These are phyloP conservation scores for Euproctis similis DNA, from an alignment of 2,888 invertebrate species.

Conservation along the genomic window DNA sequence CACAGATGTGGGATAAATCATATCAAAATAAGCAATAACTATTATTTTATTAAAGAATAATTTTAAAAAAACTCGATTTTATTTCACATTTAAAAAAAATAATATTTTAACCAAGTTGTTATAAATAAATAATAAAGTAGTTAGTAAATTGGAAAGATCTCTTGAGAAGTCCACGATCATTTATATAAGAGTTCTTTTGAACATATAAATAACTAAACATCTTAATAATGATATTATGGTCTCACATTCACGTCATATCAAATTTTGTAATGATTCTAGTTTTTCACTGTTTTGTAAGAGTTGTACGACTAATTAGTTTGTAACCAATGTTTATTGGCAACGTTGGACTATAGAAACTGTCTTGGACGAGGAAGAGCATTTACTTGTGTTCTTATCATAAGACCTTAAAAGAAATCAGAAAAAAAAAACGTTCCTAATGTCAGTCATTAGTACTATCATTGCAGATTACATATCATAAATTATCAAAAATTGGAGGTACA, in stretches of 20 bases:
- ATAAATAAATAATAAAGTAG: constrained; percentile 71
- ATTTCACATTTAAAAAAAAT: constrained; percentile 68
- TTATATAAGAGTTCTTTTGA: constrained; percentile 70
- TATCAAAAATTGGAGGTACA: too few species aligned
- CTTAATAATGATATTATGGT: constrained; percentile 40
- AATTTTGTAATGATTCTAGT: constrained; percentile 45
- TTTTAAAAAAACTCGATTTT: too few species aligned
- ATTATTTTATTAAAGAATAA: constrained; percentile 70
- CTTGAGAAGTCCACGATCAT: constrained; percentile 68
- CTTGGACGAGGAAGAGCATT: too few species aligned
- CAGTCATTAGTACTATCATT: too few species aligned
- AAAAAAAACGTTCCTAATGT: too few species aligned
- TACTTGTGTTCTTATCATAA: too few species aligned
- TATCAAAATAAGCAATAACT: constrained; percentile 74
- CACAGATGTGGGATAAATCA: constrained; percentile 54
- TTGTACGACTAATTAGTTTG: constrained; percentile 26
- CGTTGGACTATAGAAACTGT: constrained; percentile 26
- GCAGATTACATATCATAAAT: too few species aligned
- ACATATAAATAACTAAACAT: constrained; percentile 56
- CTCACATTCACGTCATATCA: constrained; percentile 64
- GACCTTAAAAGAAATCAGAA: too few species aligned
- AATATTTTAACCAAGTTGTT: constrained; percentile 74
- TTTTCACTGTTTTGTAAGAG: constrained; percentile 42
- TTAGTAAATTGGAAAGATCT: constrained; percentile 68
- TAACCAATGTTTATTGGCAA: too few species aligned